Percentiles rank a stretch among this genome's conserved stretches.
These are phyloP conservation scores for Teleopsis dalmanni DNA, from an alignment of 1,140 invertebrate genomes.

Conservation along the genomic window DNA sequence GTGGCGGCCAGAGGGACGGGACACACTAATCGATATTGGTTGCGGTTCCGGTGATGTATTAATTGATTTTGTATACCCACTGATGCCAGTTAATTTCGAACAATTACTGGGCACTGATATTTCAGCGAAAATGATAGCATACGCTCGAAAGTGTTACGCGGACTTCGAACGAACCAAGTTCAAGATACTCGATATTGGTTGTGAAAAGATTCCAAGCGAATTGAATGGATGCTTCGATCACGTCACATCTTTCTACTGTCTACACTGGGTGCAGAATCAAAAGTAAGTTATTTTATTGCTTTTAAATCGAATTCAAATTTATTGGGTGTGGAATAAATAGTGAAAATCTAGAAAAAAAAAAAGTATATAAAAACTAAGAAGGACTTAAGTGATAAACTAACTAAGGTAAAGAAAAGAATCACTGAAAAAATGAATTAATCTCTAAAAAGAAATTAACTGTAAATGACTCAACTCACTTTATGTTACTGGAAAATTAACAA, in stretches of 20 bases:
- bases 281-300: slow-evolving; percentile 49
- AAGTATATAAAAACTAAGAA: no score
- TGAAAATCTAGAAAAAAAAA: no score
- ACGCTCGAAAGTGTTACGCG: slow-evolving; percentile 51
- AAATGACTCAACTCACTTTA: no score
- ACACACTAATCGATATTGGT: slow-evolving; percentile 66
- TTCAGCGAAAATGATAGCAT: slow-evolving; percentile 62
- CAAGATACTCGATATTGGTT: slow-evolving; percentile 57
- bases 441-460: no score
- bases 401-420: no score
- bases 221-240: slow-evolving; percentile 55
- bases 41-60: slow-evolving; percentile 71
- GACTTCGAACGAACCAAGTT: slow-evolving; percentile 48
- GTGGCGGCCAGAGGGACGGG: slow-evolving; percentile 50
- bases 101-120: slow-evolving; percentile 58
- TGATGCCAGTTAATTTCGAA: slow-evolving; percentile 50
- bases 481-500: no score
- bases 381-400: no score
- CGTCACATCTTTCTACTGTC: slow-evolving; percentile 70
- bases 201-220: slow-evolving; percentile 28
- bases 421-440: no score
- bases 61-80: slow-evolving; percentile 56
- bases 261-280: slow-evolving; percentile 74
- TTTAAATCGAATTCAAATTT: no score
- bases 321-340: no score